Conservation (phyloP, 2,113 vertebrate species). For the Strigops habroptila region DNA sequence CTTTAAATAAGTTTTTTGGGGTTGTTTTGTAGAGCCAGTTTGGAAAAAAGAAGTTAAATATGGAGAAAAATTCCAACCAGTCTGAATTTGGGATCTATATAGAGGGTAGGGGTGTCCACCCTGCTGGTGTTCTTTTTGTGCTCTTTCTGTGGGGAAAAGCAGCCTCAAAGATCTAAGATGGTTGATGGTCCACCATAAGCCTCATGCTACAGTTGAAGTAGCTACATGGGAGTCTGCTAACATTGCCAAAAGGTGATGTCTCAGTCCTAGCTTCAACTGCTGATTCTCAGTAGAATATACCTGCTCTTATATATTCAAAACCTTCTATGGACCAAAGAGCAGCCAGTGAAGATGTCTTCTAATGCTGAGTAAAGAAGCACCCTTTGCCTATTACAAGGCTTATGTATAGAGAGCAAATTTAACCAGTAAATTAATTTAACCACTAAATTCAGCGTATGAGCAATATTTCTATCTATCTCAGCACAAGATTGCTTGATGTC, state of each 20-base stretch:
- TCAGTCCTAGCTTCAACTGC: background rate
- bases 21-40: background rate
- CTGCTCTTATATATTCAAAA: background rate
- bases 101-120: background rate
- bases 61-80: background rate
- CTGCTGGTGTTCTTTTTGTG: background rate
- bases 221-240: background rate
- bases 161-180: background rate
- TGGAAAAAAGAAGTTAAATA: background rate
- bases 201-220: background rate
- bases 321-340: background rate
- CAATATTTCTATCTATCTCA: background rate
- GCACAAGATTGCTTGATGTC: background rate
- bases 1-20: background rate
- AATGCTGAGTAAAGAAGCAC: background rate
- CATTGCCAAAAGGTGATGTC: background rate
- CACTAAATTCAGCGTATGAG: fast-evolving
- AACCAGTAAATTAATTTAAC: background rate
- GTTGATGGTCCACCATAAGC: background rate
- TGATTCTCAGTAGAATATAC: background rate
- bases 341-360: background rate
- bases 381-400: background rate
- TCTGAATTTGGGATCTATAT: background rate
- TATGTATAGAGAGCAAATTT: background rate
- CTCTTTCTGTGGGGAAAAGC: background rate